A percentile compares a stretch with the other conserved stretches of the same genome.
Conservation (phyloP, 2,113 vertebrate species). For the Paracanthobrama guichenoti region DNA sequence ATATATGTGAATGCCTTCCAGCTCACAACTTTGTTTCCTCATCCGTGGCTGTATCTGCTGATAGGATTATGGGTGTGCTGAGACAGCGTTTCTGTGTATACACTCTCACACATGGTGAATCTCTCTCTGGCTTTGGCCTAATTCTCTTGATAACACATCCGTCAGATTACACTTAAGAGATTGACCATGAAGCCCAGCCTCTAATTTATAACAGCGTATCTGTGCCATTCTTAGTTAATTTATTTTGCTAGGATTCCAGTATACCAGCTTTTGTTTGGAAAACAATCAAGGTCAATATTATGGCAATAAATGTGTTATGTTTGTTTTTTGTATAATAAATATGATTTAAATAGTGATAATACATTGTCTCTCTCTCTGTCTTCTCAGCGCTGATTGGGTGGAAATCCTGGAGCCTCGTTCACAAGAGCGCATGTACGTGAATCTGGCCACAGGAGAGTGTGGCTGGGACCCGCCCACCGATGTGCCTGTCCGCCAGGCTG, state of each 20-base stretch:
- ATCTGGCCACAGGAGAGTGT: slow-evolving; percentile 83
- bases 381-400: slow-evolving; percentile 86
- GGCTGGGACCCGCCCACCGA: slow-evolving; percentile 85
- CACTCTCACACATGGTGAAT: slow-evolving; percentile 31
- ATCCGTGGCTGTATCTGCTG: slow-evolving; percentile 10
- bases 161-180: slow-evolving; percentile 34
- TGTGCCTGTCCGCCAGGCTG: slow-evolving; percentile 80
- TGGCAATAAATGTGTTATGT: background rate
- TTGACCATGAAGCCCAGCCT: background rate
- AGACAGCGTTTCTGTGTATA: slow-evolving; percentile 33
- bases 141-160: slow-evolving; percentile 35
- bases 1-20: slow-evolving; percentile 27
- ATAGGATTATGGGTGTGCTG: slow-evolving; percentile 42
- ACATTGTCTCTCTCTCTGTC: slow-evolving; percentile 25
- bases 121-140: slow-evolving; percentile 32
- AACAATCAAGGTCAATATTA: background rate
- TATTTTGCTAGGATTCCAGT: slow-evolving; percentile 6
- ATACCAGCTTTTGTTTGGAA: background rate
- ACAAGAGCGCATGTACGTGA: slow-evolving; percentile 87
- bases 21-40: slow-evolving; percentile 16
- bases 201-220: background rate
- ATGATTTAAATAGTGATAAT: background rate
- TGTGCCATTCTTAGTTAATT: slow-evolving; percentile 7
- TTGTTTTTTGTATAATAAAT: background rate
- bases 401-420: slow-evolving; percentile 90